Percentiles rank a stretch among this genome's conserved stretches.
phyloP scores from a whole-genome alignment of 2,888 invertebrate species.

The Alitta virens region DNA sequence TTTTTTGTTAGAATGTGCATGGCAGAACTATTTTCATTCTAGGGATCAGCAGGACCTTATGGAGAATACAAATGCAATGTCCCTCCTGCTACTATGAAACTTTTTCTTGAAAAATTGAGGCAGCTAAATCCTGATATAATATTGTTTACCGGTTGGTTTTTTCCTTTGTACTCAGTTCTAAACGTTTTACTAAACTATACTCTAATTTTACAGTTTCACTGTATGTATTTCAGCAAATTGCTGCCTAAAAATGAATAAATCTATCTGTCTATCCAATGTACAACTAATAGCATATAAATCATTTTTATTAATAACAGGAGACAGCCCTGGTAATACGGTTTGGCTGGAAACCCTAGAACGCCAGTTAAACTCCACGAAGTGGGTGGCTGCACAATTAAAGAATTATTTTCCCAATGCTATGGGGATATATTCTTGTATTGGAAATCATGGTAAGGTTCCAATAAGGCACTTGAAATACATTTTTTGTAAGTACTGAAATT shows the following conservation, averaged over 20 bases:
- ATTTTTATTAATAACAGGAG: neutral
- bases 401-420: neutral
- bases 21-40: neutral
- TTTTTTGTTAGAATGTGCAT: no score
- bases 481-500: no score
- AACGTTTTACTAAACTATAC: no score
- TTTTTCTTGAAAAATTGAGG: neutral
- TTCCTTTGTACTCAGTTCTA: no score
- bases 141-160: no score
- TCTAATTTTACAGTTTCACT: no score
- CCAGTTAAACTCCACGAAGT: neutral
- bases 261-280: no score
- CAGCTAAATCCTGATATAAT: constrained; percentile 3
- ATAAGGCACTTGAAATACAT: no score
- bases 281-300: no score
- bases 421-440: neutral
- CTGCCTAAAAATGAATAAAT: no score
- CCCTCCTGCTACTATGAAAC: constrained; percentile 1
- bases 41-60: neutral
- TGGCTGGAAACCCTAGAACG: constrained; percentile 2
- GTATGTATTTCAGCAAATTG: no score
- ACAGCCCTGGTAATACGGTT: constrained; percentile 1
- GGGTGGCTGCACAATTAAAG: neutral
- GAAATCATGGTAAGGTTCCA: constrained; percentile 10
- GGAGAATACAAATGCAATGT: constrained; percentile 12